Conservation (phyloP, 2,113 vertebrate genomes). For the Oncorhynchus masou region DNA sequence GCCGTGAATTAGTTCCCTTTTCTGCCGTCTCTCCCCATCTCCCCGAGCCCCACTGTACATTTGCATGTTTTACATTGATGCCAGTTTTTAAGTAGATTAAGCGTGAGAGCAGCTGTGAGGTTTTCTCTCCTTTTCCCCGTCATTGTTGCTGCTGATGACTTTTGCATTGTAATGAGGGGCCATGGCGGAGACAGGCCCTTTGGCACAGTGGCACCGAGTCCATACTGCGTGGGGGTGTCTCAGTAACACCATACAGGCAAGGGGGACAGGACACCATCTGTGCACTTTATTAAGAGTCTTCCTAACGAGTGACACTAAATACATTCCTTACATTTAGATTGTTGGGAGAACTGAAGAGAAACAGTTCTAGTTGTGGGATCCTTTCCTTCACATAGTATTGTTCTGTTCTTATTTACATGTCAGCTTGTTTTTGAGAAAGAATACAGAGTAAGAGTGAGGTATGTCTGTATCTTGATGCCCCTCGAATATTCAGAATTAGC, state of each 20-base stretch:
- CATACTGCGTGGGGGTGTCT: background rate
- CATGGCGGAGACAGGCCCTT: background rate
- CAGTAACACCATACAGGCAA: background rate
- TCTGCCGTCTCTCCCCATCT: background rate
- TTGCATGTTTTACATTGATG: constrained; percentile 18
- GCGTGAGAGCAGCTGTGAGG: background rate
- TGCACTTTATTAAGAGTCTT: constrained; percentile 9
- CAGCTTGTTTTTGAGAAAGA: too few relatives aligned
- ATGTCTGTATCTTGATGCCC: too few relatives aligned
- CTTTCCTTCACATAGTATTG: too few relatives aligned
- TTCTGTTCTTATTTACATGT: too few relatives aligned
- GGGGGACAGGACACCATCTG: constrained; percentile 9
- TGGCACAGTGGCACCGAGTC: background rate
- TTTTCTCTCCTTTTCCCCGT: background rate
- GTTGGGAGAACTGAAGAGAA: too few relatives aligned
- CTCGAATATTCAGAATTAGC: too few relatives aligned
- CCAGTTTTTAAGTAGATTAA: background rate
- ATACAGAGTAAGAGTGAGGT: too few relatives aligned
- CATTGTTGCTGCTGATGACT: background rate
- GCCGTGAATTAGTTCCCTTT: constrained; percentile 4
- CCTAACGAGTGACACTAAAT: background rate
- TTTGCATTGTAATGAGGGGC: background rate
- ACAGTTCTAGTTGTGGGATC: too few relatives aligned
- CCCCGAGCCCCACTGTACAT: constrained; percentile 7
- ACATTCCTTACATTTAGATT: background rate